These are phyloP conservation scores for Enoplosus armatus DNA, from an alignment of 2,797 vertebrate genomes.

Conservation along the genomic window DNA sequence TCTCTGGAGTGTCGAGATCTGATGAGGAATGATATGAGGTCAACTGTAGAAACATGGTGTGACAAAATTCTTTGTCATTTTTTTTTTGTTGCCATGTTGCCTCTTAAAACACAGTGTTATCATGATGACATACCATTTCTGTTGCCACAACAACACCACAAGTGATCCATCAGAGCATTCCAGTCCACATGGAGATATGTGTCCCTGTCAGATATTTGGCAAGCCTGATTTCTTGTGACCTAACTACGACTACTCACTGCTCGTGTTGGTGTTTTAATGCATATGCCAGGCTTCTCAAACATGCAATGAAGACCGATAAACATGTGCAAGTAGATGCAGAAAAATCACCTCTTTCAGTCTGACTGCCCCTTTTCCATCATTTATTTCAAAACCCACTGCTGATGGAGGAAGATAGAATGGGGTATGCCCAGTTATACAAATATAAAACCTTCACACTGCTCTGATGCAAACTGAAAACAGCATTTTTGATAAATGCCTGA, in stretches of 20 bases:
- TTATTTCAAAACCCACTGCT: neutral
- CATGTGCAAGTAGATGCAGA: neutral
- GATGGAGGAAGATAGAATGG: neutral
- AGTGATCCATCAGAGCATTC: constrained; percentile 56
- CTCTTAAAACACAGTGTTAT: constrained; percentile 63
- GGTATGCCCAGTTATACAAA: neutral
- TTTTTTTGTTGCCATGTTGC: constrained; percentile 58
- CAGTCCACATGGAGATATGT: constrained; percentile 13
- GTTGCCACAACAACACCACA: constrained; percentile 65
- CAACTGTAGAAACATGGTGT: constrained; percentile 26
- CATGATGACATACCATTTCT: constrained; percentile 51
- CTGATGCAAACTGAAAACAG: neutral
- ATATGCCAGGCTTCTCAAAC: neutral
- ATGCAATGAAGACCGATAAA: neutral
- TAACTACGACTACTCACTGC: constrained; percentile 6
- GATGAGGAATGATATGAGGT: constrained; percentile 25
- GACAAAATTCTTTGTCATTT: constrained; percentile 23
- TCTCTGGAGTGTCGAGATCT: constrained; percentile 37
- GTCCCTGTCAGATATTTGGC: constrained; percentile 44
- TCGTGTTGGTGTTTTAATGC: neutral
- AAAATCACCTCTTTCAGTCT: neutral
- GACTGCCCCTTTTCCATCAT: neutral
- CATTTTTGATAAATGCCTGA: constrained; percentile 24
- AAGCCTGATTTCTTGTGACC: constrained; percentile 26
- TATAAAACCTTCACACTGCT: neutral